phyloP scores from a whole-genome alignment of 2,113 vertebrate genomes.

The Oxyruncus cristatus region DNA sequence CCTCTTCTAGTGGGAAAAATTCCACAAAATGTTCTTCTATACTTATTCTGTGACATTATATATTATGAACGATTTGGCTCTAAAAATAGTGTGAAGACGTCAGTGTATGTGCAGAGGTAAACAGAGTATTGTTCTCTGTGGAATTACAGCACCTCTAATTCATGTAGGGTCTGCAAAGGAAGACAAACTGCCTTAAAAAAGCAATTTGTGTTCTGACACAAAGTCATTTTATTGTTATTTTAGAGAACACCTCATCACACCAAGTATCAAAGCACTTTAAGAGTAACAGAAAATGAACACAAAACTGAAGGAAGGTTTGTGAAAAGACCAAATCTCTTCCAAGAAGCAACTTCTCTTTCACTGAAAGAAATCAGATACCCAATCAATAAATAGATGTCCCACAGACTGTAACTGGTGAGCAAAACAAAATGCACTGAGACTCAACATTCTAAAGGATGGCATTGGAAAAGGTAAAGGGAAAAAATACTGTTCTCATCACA shows the following conservation, averaged over 20 bases:
- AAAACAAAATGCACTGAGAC: not conserved
- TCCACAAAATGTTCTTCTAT: not conserved
- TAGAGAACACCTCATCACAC: not conserved
- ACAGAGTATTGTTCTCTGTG: not conserved
- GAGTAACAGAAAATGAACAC: not conserved
- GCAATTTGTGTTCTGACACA: not conserved
- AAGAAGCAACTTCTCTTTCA: not conserved
- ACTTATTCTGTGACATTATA: not conserved
- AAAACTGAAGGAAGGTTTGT: not conserved
- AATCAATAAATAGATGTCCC: not conserved
- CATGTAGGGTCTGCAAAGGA: not conserved
- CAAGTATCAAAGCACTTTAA: not conserved
- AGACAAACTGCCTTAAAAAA: not conserved
- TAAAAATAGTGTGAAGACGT: not conserved
- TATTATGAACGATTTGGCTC: not conserved
- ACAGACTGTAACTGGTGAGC: not conserved
- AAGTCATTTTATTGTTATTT: not conserved
- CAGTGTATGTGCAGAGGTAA: not conserved
- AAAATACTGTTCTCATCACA: not conserved
- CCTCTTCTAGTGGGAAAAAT: not conserved
- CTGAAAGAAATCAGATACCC: not conserved
- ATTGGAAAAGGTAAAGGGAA: not conserved
- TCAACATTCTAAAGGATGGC: not conserved
- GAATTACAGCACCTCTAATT: not conserved
- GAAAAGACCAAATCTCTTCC: not conserved